Conservation (phyloP, 2,797 vertebrate species). For the Poecile montanus region DNA sequence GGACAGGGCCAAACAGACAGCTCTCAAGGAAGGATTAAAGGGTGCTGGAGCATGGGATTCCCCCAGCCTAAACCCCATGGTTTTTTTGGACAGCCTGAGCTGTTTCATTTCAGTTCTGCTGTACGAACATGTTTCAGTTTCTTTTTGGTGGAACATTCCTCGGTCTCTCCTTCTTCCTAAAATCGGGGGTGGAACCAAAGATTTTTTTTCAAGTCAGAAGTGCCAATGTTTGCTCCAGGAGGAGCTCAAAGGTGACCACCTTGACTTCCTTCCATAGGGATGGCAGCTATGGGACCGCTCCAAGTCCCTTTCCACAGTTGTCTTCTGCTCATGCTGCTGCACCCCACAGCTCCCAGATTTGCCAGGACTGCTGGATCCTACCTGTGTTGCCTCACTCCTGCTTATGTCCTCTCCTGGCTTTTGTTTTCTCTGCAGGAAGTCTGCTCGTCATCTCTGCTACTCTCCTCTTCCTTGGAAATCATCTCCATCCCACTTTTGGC, state of each 20-base stretch:
- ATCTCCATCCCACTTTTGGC: background rate
- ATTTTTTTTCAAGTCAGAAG: background rate
- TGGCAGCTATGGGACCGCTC: accelerated
- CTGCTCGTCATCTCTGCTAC: background rate
- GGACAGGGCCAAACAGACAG: background rate
- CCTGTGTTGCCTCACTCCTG: background rate
- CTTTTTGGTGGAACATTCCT: background rate
- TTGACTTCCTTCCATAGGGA: background rate
- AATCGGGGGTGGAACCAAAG: background rate
- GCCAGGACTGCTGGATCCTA: background rate
- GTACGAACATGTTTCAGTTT: background rate
- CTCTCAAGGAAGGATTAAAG: background rate
- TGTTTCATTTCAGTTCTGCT: background rate
- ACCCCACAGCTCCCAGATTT: background rate
- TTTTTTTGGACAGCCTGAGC: background rate
- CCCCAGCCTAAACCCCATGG: accelerated
- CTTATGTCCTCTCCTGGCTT: background rate
- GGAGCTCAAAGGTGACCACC: background rate
- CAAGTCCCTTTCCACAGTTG: background rate
- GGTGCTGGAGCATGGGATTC: background rate
- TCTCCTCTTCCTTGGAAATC: background rate
- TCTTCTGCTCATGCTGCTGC: background rate
- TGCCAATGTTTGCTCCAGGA: accelerated
- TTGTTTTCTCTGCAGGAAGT: background rate
- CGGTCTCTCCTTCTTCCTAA: background rate